Evolutionary conservation across 2,888 invertebrate genomes (phyloP).

Genomic region (Sinelater perroti): DNA sequence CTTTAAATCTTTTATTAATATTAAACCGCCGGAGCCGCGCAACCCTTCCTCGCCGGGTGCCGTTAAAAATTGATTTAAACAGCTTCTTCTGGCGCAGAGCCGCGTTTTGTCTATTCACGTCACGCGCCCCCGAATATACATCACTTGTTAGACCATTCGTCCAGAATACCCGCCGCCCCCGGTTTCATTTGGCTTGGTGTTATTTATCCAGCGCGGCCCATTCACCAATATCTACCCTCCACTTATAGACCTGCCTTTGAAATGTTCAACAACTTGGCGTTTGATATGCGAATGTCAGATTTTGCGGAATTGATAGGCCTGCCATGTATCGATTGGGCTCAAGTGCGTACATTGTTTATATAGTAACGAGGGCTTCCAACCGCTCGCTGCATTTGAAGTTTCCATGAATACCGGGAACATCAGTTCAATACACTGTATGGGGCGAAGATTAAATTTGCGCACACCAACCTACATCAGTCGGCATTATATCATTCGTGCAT

Average conservation of each 20-base stretch:
- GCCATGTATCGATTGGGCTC: conserved; percentile 16
- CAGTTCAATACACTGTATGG: no score
- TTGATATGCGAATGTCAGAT: conserved; percentile 20
- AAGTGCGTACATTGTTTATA: conserved; percentile 16
- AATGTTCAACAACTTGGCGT: conserved; percentile 15
- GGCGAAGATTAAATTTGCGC: no score
- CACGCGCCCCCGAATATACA: conserved; percentile 2
- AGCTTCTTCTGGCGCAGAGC: conserved; percentile 1
- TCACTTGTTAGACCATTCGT: conserved; percentile 4
- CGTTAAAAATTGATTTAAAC: conserved; percentile 22
- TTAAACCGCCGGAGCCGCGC: no score
- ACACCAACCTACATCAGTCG: no score
- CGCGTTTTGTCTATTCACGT: conserved; percentile 1
- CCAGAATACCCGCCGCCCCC: background rate
- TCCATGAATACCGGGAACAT: no score
- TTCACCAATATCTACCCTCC: conserved; percentile 9
- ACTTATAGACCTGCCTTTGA: conserved; percentile 16
- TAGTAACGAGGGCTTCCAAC: background rate
- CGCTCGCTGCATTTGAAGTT: background rate
- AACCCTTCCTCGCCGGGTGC: no score
- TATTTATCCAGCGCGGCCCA: conserved; percentile 6
- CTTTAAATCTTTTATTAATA: no score
- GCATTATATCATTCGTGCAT: no score
- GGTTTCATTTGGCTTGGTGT: conserved; percentile 4
- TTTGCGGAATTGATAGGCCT: conserved; percentile 14